Evolutionary conservation across 2,797 vertebrate species (phyloP).

Genomic region (Propithecus deckenii): DNA sequence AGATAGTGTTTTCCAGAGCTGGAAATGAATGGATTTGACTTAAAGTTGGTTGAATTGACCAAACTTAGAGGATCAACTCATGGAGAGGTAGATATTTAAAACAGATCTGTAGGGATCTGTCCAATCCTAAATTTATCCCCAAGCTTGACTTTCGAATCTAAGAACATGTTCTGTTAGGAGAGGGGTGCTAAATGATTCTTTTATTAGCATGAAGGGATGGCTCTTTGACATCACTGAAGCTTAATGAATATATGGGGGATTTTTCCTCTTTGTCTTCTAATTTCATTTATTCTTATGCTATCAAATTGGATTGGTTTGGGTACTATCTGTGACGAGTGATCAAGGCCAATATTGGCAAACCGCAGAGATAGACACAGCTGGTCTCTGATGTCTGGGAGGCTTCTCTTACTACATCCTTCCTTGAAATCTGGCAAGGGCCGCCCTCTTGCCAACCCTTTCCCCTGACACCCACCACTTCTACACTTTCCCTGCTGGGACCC

Average conservation of each 20-base stretch:
- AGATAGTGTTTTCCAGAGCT: background rate
- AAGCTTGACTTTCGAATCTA: background rate
- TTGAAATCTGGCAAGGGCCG: background rate
- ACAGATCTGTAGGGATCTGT: background rate
- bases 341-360: background rate
- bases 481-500: background rate
- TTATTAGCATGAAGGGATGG: background rate
- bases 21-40: background rate
- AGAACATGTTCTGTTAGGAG: background rate
- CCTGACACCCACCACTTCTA: background rate
- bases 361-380: background rate
- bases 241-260: background rate
- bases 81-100: background rate
- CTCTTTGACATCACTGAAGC: background rate
- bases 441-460: background rate
- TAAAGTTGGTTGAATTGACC: background rate
- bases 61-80: background rate
- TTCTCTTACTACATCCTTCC: background rate
- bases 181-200: background rate
- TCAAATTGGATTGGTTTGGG: background rate
- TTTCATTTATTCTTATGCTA: background rate
- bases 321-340: background rate
- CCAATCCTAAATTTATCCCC: background rate
- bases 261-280: background rate
- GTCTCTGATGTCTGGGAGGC: background rate